A percentile compares a stretch with the other conserved stretches of the same genome.
Evolutionary conservation across 2,888 invertebrate genomes (phyloP).

Genomic region (Gisinianus flammeolus): DNA sequence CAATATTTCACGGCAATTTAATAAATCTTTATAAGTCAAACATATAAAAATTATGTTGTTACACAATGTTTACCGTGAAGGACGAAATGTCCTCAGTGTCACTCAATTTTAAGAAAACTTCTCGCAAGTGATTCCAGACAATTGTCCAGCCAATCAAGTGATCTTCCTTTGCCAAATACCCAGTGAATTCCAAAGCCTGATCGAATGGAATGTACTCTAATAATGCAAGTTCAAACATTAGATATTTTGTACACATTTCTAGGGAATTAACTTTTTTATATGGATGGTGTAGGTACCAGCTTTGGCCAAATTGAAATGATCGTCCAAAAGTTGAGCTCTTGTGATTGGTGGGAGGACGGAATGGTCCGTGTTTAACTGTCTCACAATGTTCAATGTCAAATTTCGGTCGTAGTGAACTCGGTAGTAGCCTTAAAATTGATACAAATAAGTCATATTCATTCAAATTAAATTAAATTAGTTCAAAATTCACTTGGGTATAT

Average conservation of each 20-base stretch:
- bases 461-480: too few species aligned
- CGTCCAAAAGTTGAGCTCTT: slow-evolving; percentile 51
- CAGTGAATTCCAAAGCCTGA: not conserved
- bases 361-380: slow-evolving; percentile 25
- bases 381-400: slow-evolving; percentile 31
- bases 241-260: too few species aligned
- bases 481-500: too few species aligned
- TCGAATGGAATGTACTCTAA: not conserved
- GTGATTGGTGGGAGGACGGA: slow-evolving; percentile 34
- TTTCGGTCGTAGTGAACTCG: slow-evolving; percentile 46
- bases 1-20: too few species aligned
- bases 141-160: not conserved
- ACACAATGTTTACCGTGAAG: not conserved
- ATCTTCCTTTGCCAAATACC: not conserved
- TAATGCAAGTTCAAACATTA: too few species aligned
- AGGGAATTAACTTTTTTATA: too few species aligned
- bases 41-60: not conserved
- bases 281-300: not conserved
- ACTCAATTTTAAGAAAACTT: not conserved
- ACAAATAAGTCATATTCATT: too few species aligned
- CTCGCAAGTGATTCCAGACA: not conserved
- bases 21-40: too few species aligned
- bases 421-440: slow-evolving; percentile 44
- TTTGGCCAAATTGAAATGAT: slow-evolving; percentile 46
- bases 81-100: not conserved